Conservation (phyloP, 1,140 invertebrate species). For the Triops cancriformis region DNA sequence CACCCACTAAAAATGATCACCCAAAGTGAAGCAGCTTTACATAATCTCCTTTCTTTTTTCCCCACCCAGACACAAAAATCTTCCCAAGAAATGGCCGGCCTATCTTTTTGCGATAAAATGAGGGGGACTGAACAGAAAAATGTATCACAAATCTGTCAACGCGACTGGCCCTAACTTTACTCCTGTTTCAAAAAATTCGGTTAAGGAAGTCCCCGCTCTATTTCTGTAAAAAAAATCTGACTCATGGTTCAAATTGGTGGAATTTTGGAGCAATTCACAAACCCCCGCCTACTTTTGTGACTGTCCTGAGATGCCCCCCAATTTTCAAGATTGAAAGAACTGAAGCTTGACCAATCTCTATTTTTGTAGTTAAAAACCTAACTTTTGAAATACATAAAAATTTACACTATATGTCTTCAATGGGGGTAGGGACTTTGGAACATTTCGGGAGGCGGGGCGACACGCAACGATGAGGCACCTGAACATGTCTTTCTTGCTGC, state of each 20-base stretch:
- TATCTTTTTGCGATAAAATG: too few relatives aligned
- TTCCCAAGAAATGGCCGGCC: too few relatives aligned
- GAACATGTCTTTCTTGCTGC: background rate
- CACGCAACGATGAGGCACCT: conserved; percentile 2
- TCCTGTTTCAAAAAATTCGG: background rate
- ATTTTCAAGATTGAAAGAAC: too few relatives aligned
- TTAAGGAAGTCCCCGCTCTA: background rate
- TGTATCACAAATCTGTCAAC: conserved; percentile 16
- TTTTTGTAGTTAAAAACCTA: too few relatives aligned
- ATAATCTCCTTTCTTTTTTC: background rate
- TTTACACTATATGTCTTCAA: background rate
- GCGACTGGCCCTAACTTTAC: conserved; percentile 3
- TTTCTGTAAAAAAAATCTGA: background rate
- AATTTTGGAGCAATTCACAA: too few relatives aligned
- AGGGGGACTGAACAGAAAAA: background rate
- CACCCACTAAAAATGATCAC: background rate
- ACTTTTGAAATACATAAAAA: background rate
- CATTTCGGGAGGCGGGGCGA: background rate
- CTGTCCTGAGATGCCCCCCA: too few relatives aligned
- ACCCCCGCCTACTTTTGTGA: too few relatives aligned
- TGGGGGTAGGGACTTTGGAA: background rate
- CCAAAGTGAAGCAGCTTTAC: background rate
- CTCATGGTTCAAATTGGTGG: too few relatives aligned
- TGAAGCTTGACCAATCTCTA: too few relatives aligned
- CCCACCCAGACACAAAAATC: background rate